phyloP scores from a whole-genome alignment of 2,888 invertebrate species.

The Drosophila dives region DNA sequence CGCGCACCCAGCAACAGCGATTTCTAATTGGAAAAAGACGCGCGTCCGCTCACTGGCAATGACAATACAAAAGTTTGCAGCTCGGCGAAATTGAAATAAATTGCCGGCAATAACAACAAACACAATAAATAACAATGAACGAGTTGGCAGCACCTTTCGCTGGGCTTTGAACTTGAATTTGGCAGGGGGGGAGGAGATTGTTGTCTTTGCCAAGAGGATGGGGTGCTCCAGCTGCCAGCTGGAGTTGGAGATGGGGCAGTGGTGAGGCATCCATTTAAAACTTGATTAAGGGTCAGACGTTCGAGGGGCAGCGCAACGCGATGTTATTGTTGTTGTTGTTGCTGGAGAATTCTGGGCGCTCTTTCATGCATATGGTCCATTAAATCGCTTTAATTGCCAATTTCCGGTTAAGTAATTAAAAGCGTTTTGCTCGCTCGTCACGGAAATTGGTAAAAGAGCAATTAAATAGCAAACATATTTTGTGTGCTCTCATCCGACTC shows the following conservation, averaged over 20 bases:
- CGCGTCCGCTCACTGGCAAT: slow-evolving; percentile 63
- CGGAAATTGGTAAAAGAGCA: slow-evolving; percentile 72
- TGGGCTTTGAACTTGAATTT: slow-evolving; percentile 18
- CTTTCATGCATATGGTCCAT: slow-evolving; percentile 76
- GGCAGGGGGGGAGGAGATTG: not conserved
- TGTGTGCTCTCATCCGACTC: slow-evolving; percentile 33
- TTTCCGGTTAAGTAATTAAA: slow-evolving; percentile 81
- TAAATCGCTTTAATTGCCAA: slow-evolving; percentile 82
- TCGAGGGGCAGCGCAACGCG: not conserved
- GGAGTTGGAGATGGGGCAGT: not conserved
- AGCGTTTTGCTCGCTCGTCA: slow-evolving; percentile 64
- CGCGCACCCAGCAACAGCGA: slow-evolving; percentile 35
- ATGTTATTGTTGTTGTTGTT: slow-evolving; percentile 1
- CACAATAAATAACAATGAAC: slow-evolving; percentile 78
- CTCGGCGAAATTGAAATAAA: slow-evolving; percentile 81
- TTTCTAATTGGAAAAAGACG: slow-evolving; percentile 81
- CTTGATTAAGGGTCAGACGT: slow-evolving; percentile 75
- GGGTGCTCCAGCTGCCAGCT: not conserved
- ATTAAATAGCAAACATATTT: slow-evolving; percentile 75
- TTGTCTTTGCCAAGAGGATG: slow-evolving; percentile 5
- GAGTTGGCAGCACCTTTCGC: slow-evolving; percentile 75
- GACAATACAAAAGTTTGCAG: slow-evolving; percentile 79
- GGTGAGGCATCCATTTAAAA: slow-evolving; percentile 63
- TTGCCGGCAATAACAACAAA: slow-evolving; percentile 81
- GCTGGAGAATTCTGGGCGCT: slow-evolving; percentile 35